Base-by-base conservation (phyloP, 2,888 invertebrate genomes). In the Latrodectus elegans region DNA sequence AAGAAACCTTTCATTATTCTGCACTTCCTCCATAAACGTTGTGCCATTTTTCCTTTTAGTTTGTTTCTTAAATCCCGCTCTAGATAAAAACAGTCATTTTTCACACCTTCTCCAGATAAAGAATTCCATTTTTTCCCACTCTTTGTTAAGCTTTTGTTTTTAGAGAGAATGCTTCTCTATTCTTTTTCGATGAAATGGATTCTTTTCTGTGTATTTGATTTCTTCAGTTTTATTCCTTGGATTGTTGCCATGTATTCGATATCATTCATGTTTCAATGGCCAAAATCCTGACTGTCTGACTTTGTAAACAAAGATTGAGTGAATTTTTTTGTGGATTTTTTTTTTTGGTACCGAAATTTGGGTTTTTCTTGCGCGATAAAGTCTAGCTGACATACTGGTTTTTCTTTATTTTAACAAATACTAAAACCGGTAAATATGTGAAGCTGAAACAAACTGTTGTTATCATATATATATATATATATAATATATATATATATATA, bases 161-260 rank as follows among this genome's bases (percentile, higher is more conserved):
- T 60, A 15, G 38, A 38, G 38, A 2, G 38, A 38, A 38, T n/a
- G 12, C 60, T 11, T 60, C 60, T 12, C 60, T 6, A 60, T 60
- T 60, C 11, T 60, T n/a, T 15, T 60, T 60, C 60, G 6, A 15
- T 11, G 14, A 12, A 60, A 38, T 2, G 38, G 38, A n/a, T 60
- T 60, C n/a, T 60, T 12, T 60, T 60, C n/a, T 60, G 14, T 60
- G 60, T n/a, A 15, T 60, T 60, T 12, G 60, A n/a, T 60, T 60
- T n/a, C 60, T 60, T 12, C 60, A 60, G n/a, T 60, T 15, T 60
- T n/a, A n/a, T 11, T 60, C 14, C 1, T 60, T 60, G 60, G 60
- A 60, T n/a, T 60, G 60, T n/a, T 60, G 60, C 60, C 60, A 60
- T 60, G 60, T 60, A 38, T 60, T 60, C 60, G 60, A 60, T 60